Conservation (phyloP, 1,140 invertebrate genomes). For the Drosophila santomea region DNA sequence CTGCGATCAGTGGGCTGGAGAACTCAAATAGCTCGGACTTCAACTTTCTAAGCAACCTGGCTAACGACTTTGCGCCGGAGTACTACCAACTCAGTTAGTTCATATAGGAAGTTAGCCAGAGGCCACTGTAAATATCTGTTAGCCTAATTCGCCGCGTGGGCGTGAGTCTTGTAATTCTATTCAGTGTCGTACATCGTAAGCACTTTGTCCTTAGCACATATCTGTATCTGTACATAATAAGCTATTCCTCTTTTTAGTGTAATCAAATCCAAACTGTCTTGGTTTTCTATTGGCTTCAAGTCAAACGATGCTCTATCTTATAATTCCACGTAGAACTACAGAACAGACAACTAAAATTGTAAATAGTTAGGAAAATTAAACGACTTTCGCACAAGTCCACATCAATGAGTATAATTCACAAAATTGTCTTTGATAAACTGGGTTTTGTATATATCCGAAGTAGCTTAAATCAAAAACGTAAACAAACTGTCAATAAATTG, state of each 20-base stretch:
- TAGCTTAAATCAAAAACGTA: constrained; percentile 66
- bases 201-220: constrained; percentile 47
- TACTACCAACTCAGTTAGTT: constrained; percentile 88
- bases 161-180: constrained; percentile 38
- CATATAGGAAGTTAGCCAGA: constrained; percentile 51
- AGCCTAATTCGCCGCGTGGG: constrained; percentile 42
- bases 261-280: constrained; percentile 27
- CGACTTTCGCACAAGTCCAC: constrained; percentile 50
- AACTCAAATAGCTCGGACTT: constrained; percentile 96
- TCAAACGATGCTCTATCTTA: constrained; percentile 30
- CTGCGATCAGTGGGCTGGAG: constrained; percentile 85
- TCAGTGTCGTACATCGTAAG: constrained; percentile 34
- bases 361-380: constrained; percentile 67
- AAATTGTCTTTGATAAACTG: constrained; percentile 38
- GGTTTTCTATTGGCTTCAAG: constrained; percentile 56
- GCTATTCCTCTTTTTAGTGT: constrained; percentile 22
- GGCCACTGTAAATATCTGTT: constrained; percentile 60
- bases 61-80: constrained; percentile 95
- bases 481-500: constrained; percentile 31
- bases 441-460: constrained; percentile 64
- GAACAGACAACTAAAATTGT: constrained; percentile 38
- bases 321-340: constrained; percentile 32
- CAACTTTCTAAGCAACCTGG: constrained; percentile 95
- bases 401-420: constrained; percentile 35
- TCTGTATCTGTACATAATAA: constrained; percentile 57